Conservation (phyloP, 2,113 vertebrate species). For the Arizona elegans region DNA sequence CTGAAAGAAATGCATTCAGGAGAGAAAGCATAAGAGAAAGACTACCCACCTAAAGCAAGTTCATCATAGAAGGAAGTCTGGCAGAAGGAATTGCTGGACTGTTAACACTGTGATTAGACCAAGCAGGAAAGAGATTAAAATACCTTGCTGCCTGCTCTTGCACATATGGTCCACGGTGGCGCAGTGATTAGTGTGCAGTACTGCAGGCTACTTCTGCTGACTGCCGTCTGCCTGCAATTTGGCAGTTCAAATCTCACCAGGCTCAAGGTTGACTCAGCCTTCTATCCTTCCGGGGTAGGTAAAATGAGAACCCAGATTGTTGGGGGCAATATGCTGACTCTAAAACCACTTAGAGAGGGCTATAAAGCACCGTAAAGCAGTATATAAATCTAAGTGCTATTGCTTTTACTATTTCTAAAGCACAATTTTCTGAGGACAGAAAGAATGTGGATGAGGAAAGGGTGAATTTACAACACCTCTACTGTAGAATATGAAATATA, state of each 20-base stretch:
- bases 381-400: too few species aligned
- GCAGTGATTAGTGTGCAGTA: too few species aligned
- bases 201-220: too few species aligned
- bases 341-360: too few species aligned
- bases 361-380: too few species aligned
- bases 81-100: not conserved
- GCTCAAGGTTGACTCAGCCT: too few species aligned
- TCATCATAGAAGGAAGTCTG: not conserved
- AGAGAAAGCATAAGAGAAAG: not conserved
- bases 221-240: too few species aligned
- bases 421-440: constrained; percentile 39
- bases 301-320: too few species aligned
- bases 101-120: not conserved
- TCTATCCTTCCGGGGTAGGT: too few species aligned
- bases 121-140: constrained; percentile 32
- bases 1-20: constrained; percentile 3
- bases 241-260: too few species aligned
- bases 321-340: too few species aligned
- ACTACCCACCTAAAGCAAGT: not conserved
- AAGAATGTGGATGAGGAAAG: constrained; percentile 53
- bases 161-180: constrained; percentile 7
- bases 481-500: constrained; percentile 58
- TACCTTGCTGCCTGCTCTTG: constrained; percentile 26
- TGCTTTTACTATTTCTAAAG: constrained; percentile 43
- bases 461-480: constrained; percentile 40